Evolutionary conservation across 92 coral and sea anemone species (phyloP).

Genomic region (Desmophyllum pertusum): DNA sequence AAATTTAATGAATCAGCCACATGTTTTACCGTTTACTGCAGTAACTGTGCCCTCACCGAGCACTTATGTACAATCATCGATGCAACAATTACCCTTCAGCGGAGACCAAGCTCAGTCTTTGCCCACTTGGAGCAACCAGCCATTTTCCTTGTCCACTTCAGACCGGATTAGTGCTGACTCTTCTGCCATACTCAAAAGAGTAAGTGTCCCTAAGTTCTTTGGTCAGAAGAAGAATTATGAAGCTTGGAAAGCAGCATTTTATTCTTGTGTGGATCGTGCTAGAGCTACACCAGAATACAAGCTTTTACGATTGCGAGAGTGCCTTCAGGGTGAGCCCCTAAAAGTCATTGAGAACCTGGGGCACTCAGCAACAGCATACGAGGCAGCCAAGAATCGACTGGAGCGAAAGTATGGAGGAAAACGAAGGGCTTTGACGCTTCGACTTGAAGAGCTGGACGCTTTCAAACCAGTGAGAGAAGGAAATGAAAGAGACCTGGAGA

Average conservation of each 20-base stretch:
- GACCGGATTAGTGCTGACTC: constrained; percentile 40
- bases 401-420: constrained; percentile 68
- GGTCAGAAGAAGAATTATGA: constrained; percentile 51
- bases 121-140: constrained; percentile 1
- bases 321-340: constrained; percentile 18
- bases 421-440: constrained; percentile 1
- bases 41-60: not conserved
- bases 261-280: constrained; percentile 10
- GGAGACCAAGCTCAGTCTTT: constrained; percentile 8
- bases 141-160: constrained; percentile 3
- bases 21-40: constrained; percentile 9
- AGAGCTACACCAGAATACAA: constrained; percentile 18
- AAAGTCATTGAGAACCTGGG: constrained; percentile 57
- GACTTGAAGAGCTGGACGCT: constrained; percentile 60
- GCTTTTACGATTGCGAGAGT: constrained; percentile 6
- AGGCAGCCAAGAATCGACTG: constrained; percentile 58
- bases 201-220: constrained; percentile 37
- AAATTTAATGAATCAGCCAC: constrained; percentile 10
- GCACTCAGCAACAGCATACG: constrained; percentile 65
- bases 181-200: constrained; percentile 32
- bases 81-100: constrained; percentile 9
- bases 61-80: not conserved
- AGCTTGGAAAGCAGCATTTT: constrained; percentile 48
- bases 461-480: constrained; percentile 60
- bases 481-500: too few species aligned